Evolutionary conservation across 2,113 vertebrate species (phyloP).

Genomic region (Octodon degus): DNA sequence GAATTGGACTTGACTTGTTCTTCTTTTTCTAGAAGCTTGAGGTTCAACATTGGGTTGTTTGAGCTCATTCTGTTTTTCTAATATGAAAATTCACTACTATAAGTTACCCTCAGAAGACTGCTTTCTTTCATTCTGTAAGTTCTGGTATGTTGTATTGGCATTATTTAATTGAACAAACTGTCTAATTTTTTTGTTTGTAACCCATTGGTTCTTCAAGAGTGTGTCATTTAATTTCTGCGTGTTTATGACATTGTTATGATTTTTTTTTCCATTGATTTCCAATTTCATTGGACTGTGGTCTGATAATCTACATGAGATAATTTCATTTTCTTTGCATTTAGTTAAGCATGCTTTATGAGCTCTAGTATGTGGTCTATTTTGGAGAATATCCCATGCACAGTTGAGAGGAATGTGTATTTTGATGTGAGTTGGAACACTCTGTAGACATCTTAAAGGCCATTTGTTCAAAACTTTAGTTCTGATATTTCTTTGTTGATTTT

Average conservation of each 20-base stretch:
- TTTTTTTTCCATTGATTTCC: not conserved
- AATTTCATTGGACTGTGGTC: not conserved
- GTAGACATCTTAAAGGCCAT: not conserved
- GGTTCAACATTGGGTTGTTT: not conserved
- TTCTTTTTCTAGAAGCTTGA: not conserved
- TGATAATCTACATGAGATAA: not conserved
- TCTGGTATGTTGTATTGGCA: not conserved
- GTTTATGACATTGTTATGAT: not conserved
- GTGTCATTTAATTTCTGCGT: not conserved
- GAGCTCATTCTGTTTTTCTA: not conserved
- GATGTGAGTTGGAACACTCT: not conserved
- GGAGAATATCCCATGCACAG: not conserved
- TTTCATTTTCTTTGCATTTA: not conserved
- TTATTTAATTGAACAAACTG: not conserved
- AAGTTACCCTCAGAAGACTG: not conserved
- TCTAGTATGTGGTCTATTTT: not conserved
- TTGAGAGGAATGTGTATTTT: not conserved
- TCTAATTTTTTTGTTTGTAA: not conserved
- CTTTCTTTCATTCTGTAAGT: not conserved
- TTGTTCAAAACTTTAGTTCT: not conserved
- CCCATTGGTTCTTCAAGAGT: not conserved
- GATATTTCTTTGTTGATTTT: not conserved
- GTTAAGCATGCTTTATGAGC: not conserved
- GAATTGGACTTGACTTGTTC: not conserved
- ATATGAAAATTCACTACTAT: not conserved